Evolutionary conservation across 2,888 invertebrate genomes (phyloP).

Genomic region (Drosophila suboccidentalis): DNA sequence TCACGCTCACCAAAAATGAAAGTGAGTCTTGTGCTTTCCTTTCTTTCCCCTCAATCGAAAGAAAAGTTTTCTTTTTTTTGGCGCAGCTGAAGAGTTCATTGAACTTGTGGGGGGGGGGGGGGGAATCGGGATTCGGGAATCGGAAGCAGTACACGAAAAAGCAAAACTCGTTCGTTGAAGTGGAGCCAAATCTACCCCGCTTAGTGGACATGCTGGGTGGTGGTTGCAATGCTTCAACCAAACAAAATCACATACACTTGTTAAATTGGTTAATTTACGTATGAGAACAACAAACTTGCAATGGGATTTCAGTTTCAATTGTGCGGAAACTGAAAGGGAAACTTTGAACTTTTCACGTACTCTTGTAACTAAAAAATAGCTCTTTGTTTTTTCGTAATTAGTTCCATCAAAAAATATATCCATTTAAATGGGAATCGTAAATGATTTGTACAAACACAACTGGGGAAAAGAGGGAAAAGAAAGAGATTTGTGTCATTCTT

Average conservation of each 20-base stretch:
- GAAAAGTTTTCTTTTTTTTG: constrained; percentile 49
- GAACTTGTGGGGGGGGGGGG: constrained; percentile 46
- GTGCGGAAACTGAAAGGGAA: not conserved
- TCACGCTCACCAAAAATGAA: constrained; percentile 62
- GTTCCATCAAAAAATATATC: not conserved
- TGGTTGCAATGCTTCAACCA: constrained; percentile 38
- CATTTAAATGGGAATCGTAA: not conserved
- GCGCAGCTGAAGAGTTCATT: constrained; percentile 63
- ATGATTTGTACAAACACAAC: not conserved
- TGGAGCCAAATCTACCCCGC: constrained; percentile 45
- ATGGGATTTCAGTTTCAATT: constrained; percentile 19
- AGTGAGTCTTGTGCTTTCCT: constrained; percentile 59
- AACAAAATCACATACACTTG: constrained; percentile 14
- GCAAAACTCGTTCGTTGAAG: constrained; percentile 26
- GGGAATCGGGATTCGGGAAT: constrained; percentile 3
- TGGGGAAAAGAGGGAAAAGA: constrained; percentile 20
- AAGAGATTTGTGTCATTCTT: constrained; percentile 88
- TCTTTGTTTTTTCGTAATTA: not conserved
- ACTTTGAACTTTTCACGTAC: not conserved
- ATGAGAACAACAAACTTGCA: constrained; percentile 18
- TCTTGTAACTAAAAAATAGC: not conserved
- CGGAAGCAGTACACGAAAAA: constrained; percentile 49
- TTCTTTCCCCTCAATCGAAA: constrained; percentile 2
- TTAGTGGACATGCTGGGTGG: constrained; percentile 35
- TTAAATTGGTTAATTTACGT: constrained; percentile 63